phyloP scores from a whole-genome alignment of 2,797 vertebrate genomes.

The Erethizon dorsatum region DNA sequence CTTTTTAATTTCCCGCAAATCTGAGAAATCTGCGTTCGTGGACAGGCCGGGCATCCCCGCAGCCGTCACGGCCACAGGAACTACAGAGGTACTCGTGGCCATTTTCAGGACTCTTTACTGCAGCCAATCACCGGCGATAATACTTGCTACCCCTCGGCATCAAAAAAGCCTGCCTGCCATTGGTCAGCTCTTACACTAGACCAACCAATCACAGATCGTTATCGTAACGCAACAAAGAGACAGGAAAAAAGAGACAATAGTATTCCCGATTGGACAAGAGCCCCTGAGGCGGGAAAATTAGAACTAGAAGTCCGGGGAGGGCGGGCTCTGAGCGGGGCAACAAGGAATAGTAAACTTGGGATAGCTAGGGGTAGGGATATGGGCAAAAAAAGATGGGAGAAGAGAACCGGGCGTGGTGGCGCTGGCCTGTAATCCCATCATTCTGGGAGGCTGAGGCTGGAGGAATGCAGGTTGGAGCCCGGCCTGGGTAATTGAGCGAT shows the following conservation, averaged over 20 bases:
- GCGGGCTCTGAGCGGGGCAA: fast-evolving
- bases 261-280: conserved; percentile 20
- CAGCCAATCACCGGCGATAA: conserved; percentile 74
- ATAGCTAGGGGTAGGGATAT: background rate
- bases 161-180: conserved; percentile 53
- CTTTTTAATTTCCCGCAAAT: conserved; percentile 96
- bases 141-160: background rate
- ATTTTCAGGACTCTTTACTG: conserved; percentile 74
- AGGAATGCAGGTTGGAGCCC: background rate
- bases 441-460: background rate
- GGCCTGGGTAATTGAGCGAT: background rate
- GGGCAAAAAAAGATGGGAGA: background rate
- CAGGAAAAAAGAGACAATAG: background rate
- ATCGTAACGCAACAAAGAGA: fast-evolving
- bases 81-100: conserved; percentile 73
- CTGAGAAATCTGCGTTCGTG: conserved; percentile 90
- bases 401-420: background rate
- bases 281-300: conserved; percentile 68
- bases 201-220: conserved; percentile 66
- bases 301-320: background rate
- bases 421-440: background rate
- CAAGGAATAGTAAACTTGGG: background rate
- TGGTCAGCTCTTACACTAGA: conserved; percentile 52
- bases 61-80: background rate
- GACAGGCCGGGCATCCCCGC: conserved; percentile 36